Conservation (phyloP, 1,140 invertebrate genomes). For the Calephelis nemesis region DNA sequence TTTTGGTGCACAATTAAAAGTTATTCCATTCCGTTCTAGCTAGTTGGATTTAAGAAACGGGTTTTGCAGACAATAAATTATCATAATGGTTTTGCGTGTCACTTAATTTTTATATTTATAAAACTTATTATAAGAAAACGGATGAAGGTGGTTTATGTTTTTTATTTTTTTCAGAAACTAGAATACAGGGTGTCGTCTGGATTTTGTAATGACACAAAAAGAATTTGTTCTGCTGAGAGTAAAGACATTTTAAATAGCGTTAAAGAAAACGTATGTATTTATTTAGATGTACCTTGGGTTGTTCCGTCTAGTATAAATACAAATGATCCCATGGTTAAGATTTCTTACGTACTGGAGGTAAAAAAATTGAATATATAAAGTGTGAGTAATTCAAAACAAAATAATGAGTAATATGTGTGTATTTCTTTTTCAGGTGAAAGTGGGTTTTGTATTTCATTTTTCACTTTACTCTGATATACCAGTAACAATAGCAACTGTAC, state of each 20-base stretch:
- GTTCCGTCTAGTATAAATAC: slow-evolving; percentile 46
- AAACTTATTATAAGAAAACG: no score
- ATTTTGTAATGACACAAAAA: slow-evolving; percentile 47
- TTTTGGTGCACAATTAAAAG: no score
- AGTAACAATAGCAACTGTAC: slow-evolving; percentile 49
- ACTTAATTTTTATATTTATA: no score
- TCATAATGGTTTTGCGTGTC: no score
- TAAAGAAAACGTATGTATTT: slow-evolving; percentile 43
- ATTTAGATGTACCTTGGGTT: slow-evolving; percentile 51
- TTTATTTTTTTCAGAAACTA: slow-evolving; percentile 52
- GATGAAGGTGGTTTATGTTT: background rate
- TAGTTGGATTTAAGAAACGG: no score
- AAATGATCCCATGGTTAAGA: slow-evolving; percentile 48
- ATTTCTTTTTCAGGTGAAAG: slow-evolving; percentile 50
- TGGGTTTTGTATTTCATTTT: slow-evolving; percentile 52
- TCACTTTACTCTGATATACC: slow-evolving; percentile 49
- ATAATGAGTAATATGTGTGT: background rate
- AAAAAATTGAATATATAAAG: slow-evolving; percentile 22
- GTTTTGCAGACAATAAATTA: no score
- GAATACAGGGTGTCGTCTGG: slow-evolving; percentile 50
- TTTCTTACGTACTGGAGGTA: slow-evolving; percentile 59
- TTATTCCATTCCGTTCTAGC: no score
- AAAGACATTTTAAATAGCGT: slow-evolving; percentile 39
- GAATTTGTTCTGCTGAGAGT: slow-evolving; percentile 42
- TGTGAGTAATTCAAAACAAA: background rate